These are phyloP conservation scores for Thripadectes ignobilis DNA, from an alignment of 2,797 vertebrate genomes.

Conservation along the genomic window DNA sequence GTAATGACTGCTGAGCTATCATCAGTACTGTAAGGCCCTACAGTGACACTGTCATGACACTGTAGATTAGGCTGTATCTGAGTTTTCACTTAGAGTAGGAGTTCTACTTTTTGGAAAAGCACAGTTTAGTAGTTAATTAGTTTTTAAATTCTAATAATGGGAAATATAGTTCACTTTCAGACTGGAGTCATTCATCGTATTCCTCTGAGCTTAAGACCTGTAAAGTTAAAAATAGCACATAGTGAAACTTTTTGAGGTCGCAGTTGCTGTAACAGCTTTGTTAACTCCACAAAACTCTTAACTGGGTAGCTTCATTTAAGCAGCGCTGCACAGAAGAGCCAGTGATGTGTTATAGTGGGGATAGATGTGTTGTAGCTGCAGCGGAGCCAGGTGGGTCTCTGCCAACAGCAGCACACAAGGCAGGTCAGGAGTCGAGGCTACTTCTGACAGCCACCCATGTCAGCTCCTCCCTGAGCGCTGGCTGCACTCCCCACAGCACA, in stretches of 20 bases:
- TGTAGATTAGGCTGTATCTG: not conserved
- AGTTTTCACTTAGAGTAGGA: not conserved
- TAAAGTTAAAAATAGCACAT: not conserved
- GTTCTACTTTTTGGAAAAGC: not conserved
- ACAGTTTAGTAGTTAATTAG: slow-evolving; percentile 27
- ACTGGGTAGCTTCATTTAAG: accelerated
- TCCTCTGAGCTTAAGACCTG: slow-evolving; percentile 29
- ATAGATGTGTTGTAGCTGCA: not conserved
- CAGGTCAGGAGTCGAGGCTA: not conserved
- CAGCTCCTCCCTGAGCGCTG: not conserved
- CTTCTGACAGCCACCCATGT: not conserved
- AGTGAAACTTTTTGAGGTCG: not conserved
- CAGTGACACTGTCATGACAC: not conserved
- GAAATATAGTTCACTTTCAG: slow-evolving; percentile 38
- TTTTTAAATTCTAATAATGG: slow-evolving; percentile 29
- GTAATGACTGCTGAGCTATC: not conserved
- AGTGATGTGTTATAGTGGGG: accelerated
- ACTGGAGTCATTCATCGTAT: not conserved
- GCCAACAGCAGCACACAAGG: not conserved
- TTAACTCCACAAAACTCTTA: not conserved
- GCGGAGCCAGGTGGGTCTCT: not conserved
- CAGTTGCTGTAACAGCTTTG: not conserved
- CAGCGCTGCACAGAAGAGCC: not conserved
- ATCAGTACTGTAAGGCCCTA: not conserved
- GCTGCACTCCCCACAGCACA: not conserved